Base-by-base conservation (phyloP, 2,888 invertebrate genomes). In the Caenorhabditis sp. region DNA sequence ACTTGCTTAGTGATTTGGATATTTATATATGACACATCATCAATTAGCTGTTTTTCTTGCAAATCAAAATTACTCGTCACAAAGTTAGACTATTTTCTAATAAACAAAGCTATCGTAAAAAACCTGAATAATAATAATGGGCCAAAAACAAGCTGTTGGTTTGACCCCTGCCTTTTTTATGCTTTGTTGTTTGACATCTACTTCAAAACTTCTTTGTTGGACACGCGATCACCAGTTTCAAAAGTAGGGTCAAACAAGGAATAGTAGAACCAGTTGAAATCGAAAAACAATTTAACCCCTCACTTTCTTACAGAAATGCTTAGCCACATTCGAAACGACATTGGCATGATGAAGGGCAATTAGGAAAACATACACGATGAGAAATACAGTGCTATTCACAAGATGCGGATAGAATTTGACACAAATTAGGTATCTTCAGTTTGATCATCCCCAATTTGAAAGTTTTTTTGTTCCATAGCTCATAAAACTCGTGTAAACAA, bases 41-140 rank as follows among this genome's bases (percentile, higher is more conserved):
- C n/a, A n/a, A n/a, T n/a, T n/a, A n/a, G n/a, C n/a, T n/a, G n/a
- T n/a, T n/a, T n/a, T n/a, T n/a, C n/a, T n/a, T n/a, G n/a, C n/a
- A n/a, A n/a, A n/a, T n/a, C 58, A 65, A 72, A 68, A 67, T 76
- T 76, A 76, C 61, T 67, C 67, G n/a, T n/a, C n/a, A n/a, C n/a
- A n/a, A n/a, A n/a, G n/a, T n/a, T n/a, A n/a, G n/a, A n/a, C n/a
- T n/a, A n/a, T n/a, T n/a, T n/a, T n/a, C n/a, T n/a, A n/a, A n/a
- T n/a, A 60, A 15, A 24, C 22, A 55, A 37, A 55, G 55, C 67
- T 68, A 35, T 55, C 9, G 55, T 6, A 40, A 15, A 40, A 56
- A 72, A 72, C 61, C 61, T 47, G 58, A 60, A 69, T 58, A 20
- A 32, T 22, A 13, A 55, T 53, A n/a, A 32, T 20, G 51, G 1